Evolutionary conservation across 2,797 vertebrate genomes (phyloP).

Genomic region (Peromyscus attwateri): DNA sequence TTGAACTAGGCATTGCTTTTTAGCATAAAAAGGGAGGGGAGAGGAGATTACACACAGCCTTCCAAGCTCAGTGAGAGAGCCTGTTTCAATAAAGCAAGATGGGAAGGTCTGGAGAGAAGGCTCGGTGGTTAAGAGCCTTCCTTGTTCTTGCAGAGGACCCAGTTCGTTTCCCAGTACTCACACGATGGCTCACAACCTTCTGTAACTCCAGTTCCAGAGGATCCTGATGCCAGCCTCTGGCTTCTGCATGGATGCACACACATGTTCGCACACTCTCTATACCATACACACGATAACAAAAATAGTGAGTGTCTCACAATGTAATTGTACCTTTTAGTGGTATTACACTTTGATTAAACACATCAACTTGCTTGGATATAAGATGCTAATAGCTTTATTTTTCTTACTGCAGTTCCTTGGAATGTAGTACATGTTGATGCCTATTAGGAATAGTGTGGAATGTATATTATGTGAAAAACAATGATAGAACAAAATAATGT

Average conservation of each 20-base stretch:
- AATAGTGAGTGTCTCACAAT: conserved; percentile 9
- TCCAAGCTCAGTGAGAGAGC: neutral
- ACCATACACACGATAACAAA: neutral
- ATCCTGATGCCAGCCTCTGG: neutral
- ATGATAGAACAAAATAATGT: conserved; percentile 40
- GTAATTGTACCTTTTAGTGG: conserved; percentile 52
- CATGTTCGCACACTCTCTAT: neutral
- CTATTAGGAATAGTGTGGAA: conserved; percentile 66
- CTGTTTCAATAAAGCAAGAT: neutral
- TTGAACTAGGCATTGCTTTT: neutral
- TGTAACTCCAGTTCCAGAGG: neutral
- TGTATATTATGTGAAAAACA: conserved; percentile 59
- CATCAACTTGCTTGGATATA: conserved; percentile 47
- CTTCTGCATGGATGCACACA: neutral
- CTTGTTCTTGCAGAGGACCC: neutral
- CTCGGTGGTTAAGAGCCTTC: neutral
- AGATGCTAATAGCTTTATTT: conserved; percentile 59
- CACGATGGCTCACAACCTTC: neutral
- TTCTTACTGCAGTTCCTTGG: conserved; percentile 70
- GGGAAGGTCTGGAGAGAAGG: neutral
- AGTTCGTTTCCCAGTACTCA: neutral
- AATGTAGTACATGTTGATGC: conserved; percentile 74
- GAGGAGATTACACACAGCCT: neutral
- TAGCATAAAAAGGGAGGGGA: neutral
- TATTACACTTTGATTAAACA: conserved; percentile 45